phyloP scores from a whole-genome alignment of 2,888 invertebrate species.

The Chloroclystis v-ata region DNA sequence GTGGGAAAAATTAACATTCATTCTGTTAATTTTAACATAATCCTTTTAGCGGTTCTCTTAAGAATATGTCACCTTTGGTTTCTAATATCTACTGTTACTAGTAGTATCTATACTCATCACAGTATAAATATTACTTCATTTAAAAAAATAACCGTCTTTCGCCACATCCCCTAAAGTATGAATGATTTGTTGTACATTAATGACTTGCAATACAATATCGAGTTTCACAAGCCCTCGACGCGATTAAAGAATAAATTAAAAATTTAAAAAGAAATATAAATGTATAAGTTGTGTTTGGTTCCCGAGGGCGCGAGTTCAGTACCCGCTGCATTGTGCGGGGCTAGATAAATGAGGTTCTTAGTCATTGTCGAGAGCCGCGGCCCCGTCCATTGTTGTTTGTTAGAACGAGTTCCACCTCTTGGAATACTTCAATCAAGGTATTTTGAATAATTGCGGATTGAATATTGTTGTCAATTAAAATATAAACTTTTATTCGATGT shows the following conservation, averaged over 20 bases:
- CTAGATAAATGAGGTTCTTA: slow-evolving; percentile 49
- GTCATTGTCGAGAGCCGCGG: slow-evolving; percentile 35
- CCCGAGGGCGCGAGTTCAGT: slow-evolving; percentile 31
- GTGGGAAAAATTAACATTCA: no score
- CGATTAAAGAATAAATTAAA: slow-evolving; percentile 28
- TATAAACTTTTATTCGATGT: no score
- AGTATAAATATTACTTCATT: no score
- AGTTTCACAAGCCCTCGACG: slow-evolving; percentile 38
- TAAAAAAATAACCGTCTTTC: neutral
- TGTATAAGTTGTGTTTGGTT: slow-evolving; percentile 34
- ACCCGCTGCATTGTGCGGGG: slow-evolving; percentile 32
- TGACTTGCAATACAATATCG: slow-evolving; percentile 44
- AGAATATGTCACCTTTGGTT: no score
- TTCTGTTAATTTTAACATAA: no score
- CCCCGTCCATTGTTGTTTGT: slow-evolving; percentile 31
- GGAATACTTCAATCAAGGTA: slow-evolving; percentile 21
- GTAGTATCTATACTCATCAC: no score
- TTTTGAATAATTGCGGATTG: slow-evolving; percentile 15
- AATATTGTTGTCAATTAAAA: no score
- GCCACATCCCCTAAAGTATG: slow-evolving; percentile 5
- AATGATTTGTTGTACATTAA: slow-evolving; percentile 56
- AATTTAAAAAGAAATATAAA: slow-evolving; percentile 31
- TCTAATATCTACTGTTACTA: no score
- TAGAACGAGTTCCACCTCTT: slow-evolving; percentile 26
- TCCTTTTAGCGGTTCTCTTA: no score